Base-by-base conservation (phyloP, 1,140 invertebrate genomes). In the Vollenhovia emeryi region DNA sequence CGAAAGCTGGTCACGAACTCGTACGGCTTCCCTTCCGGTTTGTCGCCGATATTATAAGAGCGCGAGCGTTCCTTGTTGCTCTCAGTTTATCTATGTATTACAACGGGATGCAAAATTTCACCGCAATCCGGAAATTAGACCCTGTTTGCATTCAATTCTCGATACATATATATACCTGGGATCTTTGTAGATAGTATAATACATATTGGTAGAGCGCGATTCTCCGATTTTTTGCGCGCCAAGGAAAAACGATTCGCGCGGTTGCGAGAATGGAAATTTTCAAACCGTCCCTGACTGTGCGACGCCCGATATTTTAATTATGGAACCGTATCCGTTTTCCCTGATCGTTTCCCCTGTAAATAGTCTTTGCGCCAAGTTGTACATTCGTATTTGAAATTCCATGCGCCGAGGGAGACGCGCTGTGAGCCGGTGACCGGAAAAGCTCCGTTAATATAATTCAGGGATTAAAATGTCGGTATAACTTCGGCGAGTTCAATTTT, bases 11-110 rank as follows among this genome's bases (percentile, higher is more conserved):
- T 36, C 24, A 27, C 52, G 78, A 82, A 59, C 50, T 82, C 24
- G 3, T 82, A 73, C 15, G 78, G 66, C 36, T 82, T 82, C 66
- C 18, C 66, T 82, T 82, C 50, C 78, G 66, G 52, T 73, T 73
- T 30, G 24, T 71, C 78, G 11, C 11, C 15, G 48, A 80, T 71
- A n/a, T 71, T 71, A 71, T 36, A 80, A 71, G 57, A 80, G 27
- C 48, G 62, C 30, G n/a, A 48, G 6, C 43, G 60, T 36, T 21
- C 27, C 36, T 71, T 18, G 59, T 48, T 62, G 13, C 75, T 64
- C n/a, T 11, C 9, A 59, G 36, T 75, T 75, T 75, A 18, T 43
- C 66, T 13, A 21, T n/a, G 36, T 9, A 15, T 15, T 13, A 9
- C 30, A 55, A 43, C 36, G 62, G 43, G 30, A 78, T 48, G 36